A percentile compares a stretch with the other conserved stretches of the same genome.
phyloP scores from a whole-genome alignment of 2,888 invertebrate genomes.

The Ennomos quercinarius region DNA sequence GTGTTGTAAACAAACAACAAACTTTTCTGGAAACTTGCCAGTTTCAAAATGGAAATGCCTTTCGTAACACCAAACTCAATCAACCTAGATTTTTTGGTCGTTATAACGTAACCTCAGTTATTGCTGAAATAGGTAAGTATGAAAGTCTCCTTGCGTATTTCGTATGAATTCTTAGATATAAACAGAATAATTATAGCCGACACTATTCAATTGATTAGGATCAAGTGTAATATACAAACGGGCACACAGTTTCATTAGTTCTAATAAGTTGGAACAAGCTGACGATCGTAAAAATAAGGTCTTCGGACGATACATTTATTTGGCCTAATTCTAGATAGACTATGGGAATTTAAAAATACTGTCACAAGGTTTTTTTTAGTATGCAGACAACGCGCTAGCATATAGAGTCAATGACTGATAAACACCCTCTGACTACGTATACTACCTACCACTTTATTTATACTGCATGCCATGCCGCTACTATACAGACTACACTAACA shows the following conservation, averaged over 20 bases:
- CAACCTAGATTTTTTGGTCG: conserved; percentile 28
- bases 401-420: no score
- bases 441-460: no score
- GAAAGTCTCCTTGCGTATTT: conserved; percentile 2
- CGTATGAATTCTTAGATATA: conserved; percentile 8
- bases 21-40: conserved; percentile 34
- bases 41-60: conserved; percentile 31
- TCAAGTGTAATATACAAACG: conserved; percentile 11
- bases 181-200: conserved; percentile 17
- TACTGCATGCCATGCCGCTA: no score
- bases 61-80: conserved; percentile 28
- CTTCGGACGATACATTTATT: conserved; percentile 33
- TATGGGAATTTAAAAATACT: conserved; percentile 1
- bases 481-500: no score
- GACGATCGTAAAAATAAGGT: conserved; percentile 28
- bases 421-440: no score
- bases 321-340: conserved; percentile 12
- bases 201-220: conserved; percentile 16
- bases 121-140: conserved; percentile 3
- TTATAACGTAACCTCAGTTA: conserved; percentile 18
- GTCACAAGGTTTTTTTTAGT: no score
- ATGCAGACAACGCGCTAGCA: no score
- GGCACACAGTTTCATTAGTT: conserved; percentile 22
- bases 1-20: conserved; percentile 13
- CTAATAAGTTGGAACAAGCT: conserved; percentile 21